Evolutionary conservation across 1,140 invertebrate species (phyloP).

Genomic region (Portunus trituberculatus): DNA sequence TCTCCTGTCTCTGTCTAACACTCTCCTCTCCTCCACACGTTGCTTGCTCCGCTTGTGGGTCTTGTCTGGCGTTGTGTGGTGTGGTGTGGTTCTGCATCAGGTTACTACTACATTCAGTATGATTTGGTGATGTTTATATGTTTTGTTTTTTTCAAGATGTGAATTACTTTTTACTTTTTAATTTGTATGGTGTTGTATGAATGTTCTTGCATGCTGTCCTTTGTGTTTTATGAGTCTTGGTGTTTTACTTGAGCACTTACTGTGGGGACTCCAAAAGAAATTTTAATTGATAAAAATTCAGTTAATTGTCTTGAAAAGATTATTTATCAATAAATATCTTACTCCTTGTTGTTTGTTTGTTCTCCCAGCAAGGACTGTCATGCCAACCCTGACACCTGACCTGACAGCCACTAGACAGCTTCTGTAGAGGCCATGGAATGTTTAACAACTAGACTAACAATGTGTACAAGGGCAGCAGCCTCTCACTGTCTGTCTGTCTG

Average conservation of each 20-base stretch:
- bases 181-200: background rate
- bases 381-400: background rate
- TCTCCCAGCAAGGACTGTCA: background rate
- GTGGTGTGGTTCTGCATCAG: too few species aligned
- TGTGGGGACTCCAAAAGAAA: background rate
- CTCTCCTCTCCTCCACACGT: too few species aligned
- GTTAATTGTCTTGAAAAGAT: background rate
- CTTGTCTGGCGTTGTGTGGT: too few species aligned
- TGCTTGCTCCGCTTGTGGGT: too few species aligned
- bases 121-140: too few species aligned
- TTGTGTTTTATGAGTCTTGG: background rate
- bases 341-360: background rate
- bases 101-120: too few species aligned
- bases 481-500: too few species aligned
- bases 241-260: background rate
- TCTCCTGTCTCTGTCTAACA: background rate
- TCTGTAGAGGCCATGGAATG: too few species aligned
- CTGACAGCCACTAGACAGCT: background rate
- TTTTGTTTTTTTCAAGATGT: too few species aligned
- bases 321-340: background rate
- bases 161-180: background rate
- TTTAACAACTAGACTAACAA: too few species aligned
- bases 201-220: background rate
- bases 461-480: too few species aligned
- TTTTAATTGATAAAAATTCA: background rate